Conservation (phyloP, 2,888 invertebrate genomes). For the Cosmorhoe ocellata region DNA sequence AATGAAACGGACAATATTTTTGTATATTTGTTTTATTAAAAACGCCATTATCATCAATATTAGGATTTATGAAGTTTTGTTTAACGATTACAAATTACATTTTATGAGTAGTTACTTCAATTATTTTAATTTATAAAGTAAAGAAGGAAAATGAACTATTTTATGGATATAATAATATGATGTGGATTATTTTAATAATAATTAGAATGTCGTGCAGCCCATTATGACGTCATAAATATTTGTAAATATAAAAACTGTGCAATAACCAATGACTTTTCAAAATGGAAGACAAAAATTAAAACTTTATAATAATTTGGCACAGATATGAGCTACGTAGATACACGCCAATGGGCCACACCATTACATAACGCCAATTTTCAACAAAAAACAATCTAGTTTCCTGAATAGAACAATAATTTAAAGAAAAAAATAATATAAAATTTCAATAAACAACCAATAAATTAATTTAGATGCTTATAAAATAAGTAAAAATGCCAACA, state of each 20-base stretch:
- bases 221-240: slow-evolving; percentile 36
- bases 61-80: slow-evolving; percentile 82
- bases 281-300: slow-evolving; percentile 61
- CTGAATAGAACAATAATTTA: slow-evolving; percentile 75
- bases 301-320: slow-evolving; percentile 62
- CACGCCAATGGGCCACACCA: slow-evolving; percentile 70
- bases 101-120: slow-evolving; percentile 80
- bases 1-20: slow-evolving; percentile 74
- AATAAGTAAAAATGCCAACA: slow-evolving; percentile 83
- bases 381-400: slow-evolving; percentile 62
- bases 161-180: slow-evolving; percentile 50
- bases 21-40: slow-evolving; percentile 82
- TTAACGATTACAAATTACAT: slow-evolving; percentile 77
- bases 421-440: slow-evolving; percentile 73
- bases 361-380: slow-evolving; percentile 67
- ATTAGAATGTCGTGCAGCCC: slow-evolving; percentile 53
- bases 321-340: slow-evolving; percentile 42
- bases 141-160: slow-evolving; percentile 70
- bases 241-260: slow-evolving; percentile 21
- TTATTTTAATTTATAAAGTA: slow-evolving; percentile 71
- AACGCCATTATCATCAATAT: slow-evolving; percentile 83
- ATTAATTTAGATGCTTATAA: slow-evolving; percentile 82
- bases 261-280: slow-evolving; percentile 28
- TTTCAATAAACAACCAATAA: slow-evolving; percentile 82
- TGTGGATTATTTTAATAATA: slow-evolving; percentile 46